Percentiles rank a stretch among this genome's conserved stretches.
Conservation (phyloP, 2,113 vertebrate species). For the Petrocephalus zakoni region DNA sequence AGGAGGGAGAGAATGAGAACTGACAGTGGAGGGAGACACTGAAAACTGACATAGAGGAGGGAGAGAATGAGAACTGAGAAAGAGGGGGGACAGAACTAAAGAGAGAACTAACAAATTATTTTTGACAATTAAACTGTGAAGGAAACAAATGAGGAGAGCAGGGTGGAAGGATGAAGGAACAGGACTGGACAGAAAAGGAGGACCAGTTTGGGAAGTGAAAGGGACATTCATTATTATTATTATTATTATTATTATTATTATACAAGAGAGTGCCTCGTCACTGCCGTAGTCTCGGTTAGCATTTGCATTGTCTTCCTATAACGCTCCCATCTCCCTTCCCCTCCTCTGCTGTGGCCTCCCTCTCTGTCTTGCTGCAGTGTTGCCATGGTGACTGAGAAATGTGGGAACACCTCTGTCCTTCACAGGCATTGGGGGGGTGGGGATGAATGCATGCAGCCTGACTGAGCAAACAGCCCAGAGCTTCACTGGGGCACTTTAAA, state of each 20-base stretch:
- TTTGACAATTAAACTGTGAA: background rate
- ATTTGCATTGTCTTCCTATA: constrained; percentile 60
- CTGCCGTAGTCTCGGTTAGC: constrained; percentile 57
- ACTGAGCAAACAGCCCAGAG: constrained; percentile 12
- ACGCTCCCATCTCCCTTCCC: constrained; percentile 27
- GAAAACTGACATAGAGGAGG: background rate
- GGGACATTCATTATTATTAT: background rate
- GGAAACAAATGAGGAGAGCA: background rate
- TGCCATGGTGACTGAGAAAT: constrained; percentile 64
- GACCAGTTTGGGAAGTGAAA: no score
- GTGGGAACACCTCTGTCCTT: constrained; percentile 74
- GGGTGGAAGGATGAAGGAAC: background rate
- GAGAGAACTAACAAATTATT: background rate
- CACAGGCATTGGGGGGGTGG: constrained; percentile 48
- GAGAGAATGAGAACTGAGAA: background rate
- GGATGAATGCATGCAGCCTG: constrained; percentile 26
- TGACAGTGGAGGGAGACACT: background rate
- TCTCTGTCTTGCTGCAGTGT: constrained; percentile 65
- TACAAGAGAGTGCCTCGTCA: constrained; percentile 20
- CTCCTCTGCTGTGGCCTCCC: constrained; percentile 49
- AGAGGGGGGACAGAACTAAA: background rate
- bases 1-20: constrained; percentile 35
- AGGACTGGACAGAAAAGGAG: background rate
- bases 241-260: background rate
- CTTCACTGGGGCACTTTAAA: background rate